Conservation (phyloP, 1,140 invertebrate species). For the Drosophila baimaii region DNA sequence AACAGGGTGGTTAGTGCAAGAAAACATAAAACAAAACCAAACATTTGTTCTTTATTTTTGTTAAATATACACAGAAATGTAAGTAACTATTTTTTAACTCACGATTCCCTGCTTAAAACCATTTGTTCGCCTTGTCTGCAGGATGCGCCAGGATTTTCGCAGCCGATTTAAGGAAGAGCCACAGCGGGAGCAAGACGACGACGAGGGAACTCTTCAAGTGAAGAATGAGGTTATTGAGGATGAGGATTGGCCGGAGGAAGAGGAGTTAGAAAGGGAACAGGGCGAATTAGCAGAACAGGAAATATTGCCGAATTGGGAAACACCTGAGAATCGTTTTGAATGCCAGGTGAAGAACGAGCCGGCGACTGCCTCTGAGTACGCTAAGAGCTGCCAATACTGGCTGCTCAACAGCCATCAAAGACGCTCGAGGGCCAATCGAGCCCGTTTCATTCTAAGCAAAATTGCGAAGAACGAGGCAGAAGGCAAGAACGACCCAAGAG, state of each 20-base stretch:
- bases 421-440: too few species aligned
- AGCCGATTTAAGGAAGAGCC: neutral
- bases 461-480: too few species aligned
- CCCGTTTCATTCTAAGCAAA: too few species aligned
- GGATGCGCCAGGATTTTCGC: neutral
- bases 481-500: too few species aligned
- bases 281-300: neutral
- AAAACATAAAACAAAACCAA: neutral
- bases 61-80: neutral
- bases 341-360: too few species aligned
- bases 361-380: too few species aligned
- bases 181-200: neutral
- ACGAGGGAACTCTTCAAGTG: neutral
- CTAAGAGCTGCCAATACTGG: too few species aligned
- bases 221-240: neutral
- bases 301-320: too few species aligned
- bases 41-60: neutral
- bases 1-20: neutral
- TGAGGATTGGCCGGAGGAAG: neutral
- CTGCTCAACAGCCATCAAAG: too few species aligned
- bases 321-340: too few species aligned
- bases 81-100: neutral
- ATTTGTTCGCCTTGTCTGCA: neutral
- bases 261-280: neutral
- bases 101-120: neutral